A percentile compares a stretch with the other conserved stretches of the same genome.
phyloP scores from a whole-genome alignment of 2,797 vertebrate genomes.

The Amblyraja radiata region DNA sequence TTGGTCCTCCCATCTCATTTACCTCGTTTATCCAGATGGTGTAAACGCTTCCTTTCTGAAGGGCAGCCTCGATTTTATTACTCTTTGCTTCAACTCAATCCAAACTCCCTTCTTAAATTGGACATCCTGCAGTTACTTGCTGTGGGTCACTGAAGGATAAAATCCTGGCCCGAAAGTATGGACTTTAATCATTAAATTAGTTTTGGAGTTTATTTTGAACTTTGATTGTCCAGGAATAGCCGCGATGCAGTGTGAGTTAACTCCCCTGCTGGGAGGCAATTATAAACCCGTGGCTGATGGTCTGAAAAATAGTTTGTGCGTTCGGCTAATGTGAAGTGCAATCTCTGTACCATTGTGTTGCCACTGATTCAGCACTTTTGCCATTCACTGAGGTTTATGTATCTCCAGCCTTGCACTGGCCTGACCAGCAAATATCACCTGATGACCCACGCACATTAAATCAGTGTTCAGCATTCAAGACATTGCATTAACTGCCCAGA shows the following conservation, averaged over 20 bases:
- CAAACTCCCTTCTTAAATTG: background rate
- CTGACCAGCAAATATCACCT: background rate
- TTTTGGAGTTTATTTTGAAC: background rate
- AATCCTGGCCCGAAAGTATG: background rate
- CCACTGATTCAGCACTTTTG: background rate
- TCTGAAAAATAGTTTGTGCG: background rate
- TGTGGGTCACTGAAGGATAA: background rate
- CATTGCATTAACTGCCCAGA: background rate
- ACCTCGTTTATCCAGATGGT: no score
- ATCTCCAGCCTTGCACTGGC: background rate
- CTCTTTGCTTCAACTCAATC: background rate
- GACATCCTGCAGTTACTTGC: background rate
- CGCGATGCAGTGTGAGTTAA: background rate
- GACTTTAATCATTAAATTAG: background rate
- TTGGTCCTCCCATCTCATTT: no score
- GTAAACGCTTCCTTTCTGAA: no score
- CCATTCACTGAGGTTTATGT: background rate
- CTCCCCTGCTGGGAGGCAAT: background rate
- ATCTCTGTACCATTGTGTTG: background rate
- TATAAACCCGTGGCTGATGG: background rate
- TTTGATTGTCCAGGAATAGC: background rate
- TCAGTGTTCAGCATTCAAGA: background rate
- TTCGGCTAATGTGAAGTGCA: background rate
- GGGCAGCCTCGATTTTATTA: no score
- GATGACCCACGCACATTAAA: background rate